A percentile compares a stretch with the other conserved stretches of the same genome.
phyloP scores from a whole-genome alignment of 2,797 vertebrate species.

The Diceros bicornis region DNA sequence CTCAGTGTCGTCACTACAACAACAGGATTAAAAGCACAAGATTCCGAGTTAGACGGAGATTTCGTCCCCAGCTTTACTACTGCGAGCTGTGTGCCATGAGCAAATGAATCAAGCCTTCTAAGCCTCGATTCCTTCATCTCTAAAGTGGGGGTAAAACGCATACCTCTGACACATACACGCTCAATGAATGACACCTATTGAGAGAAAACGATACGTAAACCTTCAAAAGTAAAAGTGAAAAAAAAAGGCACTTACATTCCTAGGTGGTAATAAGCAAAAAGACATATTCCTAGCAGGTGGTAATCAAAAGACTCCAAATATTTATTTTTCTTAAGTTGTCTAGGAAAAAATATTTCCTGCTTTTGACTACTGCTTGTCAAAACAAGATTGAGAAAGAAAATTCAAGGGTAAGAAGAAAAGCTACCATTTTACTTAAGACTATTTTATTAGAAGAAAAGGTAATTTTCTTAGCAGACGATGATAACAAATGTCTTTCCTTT shows the following conservation, averaged over 20 bases:
- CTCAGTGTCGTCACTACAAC: neutral
- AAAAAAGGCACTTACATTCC: neutral
- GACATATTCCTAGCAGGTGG: neutral
- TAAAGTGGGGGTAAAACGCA: neutral
- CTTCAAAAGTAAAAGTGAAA: neutral
- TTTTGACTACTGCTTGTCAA: constrained; percentile 27
- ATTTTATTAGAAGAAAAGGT: constrained; percentile 16
- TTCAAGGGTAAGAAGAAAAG: neutral
- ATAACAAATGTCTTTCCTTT: neutral
- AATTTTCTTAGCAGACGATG: constrained; percentile 36
- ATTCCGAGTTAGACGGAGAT: neutral
- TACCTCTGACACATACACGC: neutral
- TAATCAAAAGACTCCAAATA: neutral
- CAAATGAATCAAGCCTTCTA: neutral
- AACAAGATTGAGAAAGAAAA: constrained; percentile 55
- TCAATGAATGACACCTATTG: neutral
- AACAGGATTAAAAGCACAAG: neutral
- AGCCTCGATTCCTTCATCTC: neutral
- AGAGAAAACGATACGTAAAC: neutral
- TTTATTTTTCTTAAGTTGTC: constrained; percentile 28
- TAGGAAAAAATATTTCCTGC: constrained; percentile 44
- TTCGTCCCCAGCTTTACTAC: neutral
- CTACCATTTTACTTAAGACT: constrained; percentile 2
- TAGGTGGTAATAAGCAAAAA: neutral
- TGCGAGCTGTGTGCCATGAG: neutral